Evolutionary conservation across 1,140 invertebrate genomes (phyloP), one percentile per base, ranked within the genome.

Genomic region (Leptonema lineaticorne): DNA sequence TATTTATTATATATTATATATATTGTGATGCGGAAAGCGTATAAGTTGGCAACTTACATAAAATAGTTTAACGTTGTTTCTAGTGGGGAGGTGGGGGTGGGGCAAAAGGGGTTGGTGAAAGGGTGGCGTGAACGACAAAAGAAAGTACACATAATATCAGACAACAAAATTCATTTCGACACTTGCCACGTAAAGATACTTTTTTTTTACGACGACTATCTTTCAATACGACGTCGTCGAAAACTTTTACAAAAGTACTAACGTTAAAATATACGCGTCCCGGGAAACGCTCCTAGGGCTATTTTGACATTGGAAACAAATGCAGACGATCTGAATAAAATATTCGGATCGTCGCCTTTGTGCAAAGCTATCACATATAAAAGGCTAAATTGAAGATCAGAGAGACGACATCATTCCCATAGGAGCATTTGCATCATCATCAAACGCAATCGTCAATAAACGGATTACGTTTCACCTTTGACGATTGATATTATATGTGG

Each of bases 401-500:
- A 53, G 20, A 24, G 50, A 26, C 18, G 50, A 53, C 20, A 41
- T 9, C 37, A 41, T 41, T 16, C 37, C 37, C 37, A n/a, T 16
- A 41, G 37, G 37, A 26, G 20, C 50, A 24, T 53, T 53, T 53
- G 50, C 50, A 53, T 26, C 50, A 24, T 26, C 37, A 41, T 41
- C 37, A 41, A 41, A 41, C 37, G 37, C 37, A 41, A 41, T 41
- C 50, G 50, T 24, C 20, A 24, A 24, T 26, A 53, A 24, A 53
- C 50, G 24, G 27, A 53, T 53, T 53, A 53, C 50, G 22, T 53
- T 53, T 53, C 50, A 53, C 24, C 50, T 53, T 26, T 26, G n/a
- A 24, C 50, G 27, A 24, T 26, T 24, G 24, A 53, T 22, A 53
- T 24, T 33, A 6, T 33, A 11, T 5, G 30, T 33, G 11, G 5